Evolutionary conservation across 1,140 invertebrate species (phyloP), one percentile per base, ranked within the genome.

Genomic region (Papilio machaon): DNA sequence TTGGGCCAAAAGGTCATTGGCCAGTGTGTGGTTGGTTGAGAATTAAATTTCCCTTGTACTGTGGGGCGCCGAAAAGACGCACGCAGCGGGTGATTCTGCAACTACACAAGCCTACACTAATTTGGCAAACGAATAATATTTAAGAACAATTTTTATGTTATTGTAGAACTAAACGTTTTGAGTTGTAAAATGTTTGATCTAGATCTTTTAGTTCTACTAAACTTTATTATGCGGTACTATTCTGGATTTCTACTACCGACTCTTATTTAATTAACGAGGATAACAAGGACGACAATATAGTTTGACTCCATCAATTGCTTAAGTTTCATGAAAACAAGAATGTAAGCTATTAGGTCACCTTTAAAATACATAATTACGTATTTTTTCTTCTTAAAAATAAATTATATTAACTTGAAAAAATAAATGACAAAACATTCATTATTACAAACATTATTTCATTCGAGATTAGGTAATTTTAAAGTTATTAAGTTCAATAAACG

Each of bases 21-120:
- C 52, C 47, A 54, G 2, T 49, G 19, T 75, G 47, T 19, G 43
- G n/a, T 52, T 75, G 19, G 74, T 30, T 13, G 19, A 11, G 46
- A 47, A 76, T 76, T 13, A 49, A 76, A 70, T 38, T 15, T 70
- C 64, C 5, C 49, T 76, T 76, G 7, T 73, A 35, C 49, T 54
- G 46, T 10, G 47, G 23, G 74, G 74, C 74, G 74, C 74, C 74
- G 15, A 15, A 9, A 54, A 49, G 74, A 30, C 74, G 46, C 23
- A 23, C 73, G 73, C 74, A 30, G 23, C 46, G 73, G n/a, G 43
- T 76, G 74, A 76, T 54, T 76, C 49, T 75, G 19, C 47, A 75
- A 75, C 46, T 70, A 11, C 13, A 73, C 30, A 10, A 38, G 15
- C 10, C 23, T 3, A 73, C 17, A 73, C 2, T 10, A 23, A 64